Evolutionary conservation across 2,113 vertebrate species (phyloP).

Genomic region (Menura novaehollandiae): DNA sequence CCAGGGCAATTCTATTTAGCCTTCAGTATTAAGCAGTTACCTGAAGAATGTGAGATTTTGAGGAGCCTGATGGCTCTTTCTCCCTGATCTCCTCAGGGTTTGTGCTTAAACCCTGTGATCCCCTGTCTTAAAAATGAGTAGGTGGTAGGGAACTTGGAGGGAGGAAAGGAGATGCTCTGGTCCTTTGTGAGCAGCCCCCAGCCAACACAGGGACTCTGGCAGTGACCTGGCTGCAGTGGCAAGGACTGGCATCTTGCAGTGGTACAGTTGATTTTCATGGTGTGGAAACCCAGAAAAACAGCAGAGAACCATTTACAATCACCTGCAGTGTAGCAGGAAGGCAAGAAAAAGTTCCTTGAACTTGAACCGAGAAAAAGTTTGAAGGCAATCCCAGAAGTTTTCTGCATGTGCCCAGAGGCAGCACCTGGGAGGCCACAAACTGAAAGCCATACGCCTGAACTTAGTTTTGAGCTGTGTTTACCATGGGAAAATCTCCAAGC

Average conservation of each 20-base stretch:
- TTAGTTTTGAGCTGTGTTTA: neutral
- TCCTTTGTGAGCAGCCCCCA: neutral
- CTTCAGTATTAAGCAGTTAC: neutral
- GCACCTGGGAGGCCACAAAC: neutral
- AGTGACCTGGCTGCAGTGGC: neutral
- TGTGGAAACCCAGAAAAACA: neutral
- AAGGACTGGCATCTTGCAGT: neutral
- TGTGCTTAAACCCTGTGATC: neutral
- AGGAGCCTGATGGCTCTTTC: neutral
- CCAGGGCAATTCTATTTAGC: neutral
- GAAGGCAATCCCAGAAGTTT: neutral
- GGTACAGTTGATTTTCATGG: neutral
- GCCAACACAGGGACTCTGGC: neutral
- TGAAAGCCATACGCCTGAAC: neutral
- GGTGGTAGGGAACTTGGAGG: neutral
- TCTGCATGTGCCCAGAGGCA: neutral
- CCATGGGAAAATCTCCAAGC: neutral
- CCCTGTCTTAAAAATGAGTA: neutral
- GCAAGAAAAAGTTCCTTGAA: neutral
- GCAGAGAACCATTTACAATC: neutral
- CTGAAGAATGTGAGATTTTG: neutral
- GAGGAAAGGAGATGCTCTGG: neutral
- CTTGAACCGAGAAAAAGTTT: too few species aligned
- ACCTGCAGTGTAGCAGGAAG: neutral
- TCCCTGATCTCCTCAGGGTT: accelerated